Base-by-base conservation (phyloP, 2,888 invertebrate species). In the Rhogogaster chlorosoma region DNA sequence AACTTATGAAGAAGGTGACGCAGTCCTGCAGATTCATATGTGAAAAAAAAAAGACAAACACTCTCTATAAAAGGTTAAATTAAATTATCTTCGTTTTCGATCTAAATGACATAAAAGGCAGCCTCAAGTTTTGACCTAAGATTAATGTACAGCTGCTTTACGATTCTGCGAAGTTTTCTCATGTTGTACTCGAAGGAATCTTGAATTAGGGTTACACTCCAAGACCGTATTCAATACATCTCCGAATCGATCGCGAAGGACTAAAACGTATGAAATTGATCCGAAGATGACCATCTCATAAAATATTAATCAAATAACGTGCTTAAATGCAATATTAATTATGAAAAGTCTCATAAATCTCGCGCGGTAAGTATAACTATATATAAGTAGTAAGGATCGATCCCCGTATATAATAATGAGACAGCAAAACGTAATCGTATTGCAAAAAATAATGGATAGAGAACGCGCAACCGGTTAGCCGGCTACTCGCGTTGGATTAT, bases 391-490 rank as follows among this genome's bases (percentile, higher is more conserved):
- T 15, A 26, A 36, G 2, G 70, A 70, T 70, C 18, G 36, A 70
- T 70, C 32, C 70, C 70, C 6, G 6, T 53, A n/a, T 53, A 61
- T 61, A 12, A 61, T 32, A 32, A 32, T 67, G 36, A 42, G 22
- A 42, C 7, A 73, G 38, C 42, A 42, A 73, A 42, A 73, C 38
- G 42, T 73, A 73, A 38, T 73, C n/a, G n/a, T n/a, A 22, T 73
- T 73, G 42, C 71, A 42, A 73, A 42, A 22, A 38, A 42, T 26
- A 53, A 29, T 10, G 77, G 4, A 53, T 32, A 53, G 18, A 49
- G 77, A 49, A 36, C 53, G 36, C 29, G 57, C 36, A 61, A 80
- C 80, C 80, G 80, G 57, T 80, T 57, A 26, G 36, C 38, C 61
- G 61, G 15, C 61, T 22, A 77, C 49, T 36, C 36, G 57, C 38